Percentiles rank a stretch among this genome's conserved stretches.
Conservation (phyloP, 2,113 vertebrate species). For the Tetrao urogallus region DNA sequence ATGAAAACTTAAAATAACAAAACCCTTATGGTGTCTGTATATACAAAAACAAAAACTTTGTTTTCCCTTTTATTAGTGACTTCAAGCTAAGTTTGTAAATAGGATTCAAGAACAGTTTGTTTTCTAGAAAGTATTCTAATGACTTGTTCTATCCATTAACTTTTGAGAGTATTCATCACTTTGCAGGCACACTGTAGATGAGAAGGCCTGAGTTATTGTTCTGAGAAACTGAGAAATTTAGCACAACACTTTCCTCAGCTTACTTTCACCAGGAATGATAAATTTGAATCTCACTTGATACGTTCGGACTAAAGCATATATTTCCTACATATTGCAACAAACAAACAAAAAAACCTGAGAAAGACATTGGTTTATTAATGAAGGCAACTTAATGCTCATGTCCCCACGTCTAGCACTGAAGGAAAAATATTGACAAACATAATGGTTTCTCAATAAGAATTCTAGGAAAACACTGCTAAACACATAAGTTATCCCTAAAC, state of each 20-base stretch:
- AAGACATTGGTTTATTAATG: slow-evolving; percentile 51
- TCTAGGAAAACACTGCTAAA: background rate
- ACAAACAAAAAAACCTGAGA: background rate
- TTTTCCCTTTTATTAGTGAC: background rate
- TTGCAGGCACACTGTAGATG: background rate
- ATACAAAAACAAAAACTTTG: background rate
- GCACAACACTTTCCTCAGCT: background rate
- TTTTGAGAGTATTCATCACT: background rate
- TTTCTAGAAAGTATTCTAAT: background rate
- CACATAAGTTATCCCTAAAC: background rate
- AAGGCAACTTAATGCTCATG: background rate
- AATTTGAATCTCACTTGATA: background rate
- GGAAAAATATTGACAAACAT: background rate
- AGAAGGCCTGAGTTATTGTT: background rate
- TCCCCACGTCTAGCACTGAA: background rate
- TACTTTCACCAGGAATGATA: background rate
- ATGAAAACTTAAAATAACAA: background rate
- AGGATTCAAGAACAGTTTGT: background rate
- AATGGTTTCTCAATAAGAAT: slow-evolving; percentile 5
- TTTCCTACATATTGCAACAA: background rate
- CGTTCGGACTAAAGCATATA: background rate
- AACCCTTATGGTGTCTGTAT: background rate
- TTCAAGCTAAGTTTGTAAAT: background rate
- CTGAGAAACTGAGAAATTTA: background rate
- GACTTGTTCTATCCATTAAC: background rate